Conservation (phyloP, 2,113 vertebrate genomes). For the Lamprotornis superbus region DNA sequence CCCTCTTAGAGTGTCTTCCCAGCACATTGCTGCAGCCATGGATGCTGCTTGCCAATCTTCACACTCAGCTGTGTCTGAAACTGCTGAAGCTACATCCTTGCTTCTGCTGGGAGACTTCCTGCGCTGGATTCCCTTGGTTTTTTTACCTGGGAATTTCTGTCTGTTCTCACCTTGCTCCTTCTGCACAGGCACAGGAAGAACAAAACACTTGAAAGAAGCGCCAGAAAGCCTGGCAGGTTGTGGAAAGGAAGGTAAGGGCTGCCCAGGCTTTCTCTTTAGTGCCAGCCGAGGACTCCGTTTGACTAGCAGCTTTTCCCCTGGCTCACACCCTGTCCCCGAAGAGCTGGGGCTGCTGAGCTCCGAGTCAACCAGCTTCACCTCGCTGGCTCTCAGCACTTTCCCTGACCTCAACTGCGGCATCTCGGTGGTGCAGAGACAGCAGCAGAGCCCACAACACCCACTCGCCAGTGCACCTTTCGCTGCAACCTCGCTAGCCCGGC, state of each 20-base stretch:
- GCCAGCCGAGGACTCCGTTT: neutral
- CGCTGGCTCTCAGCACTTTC: neutral
- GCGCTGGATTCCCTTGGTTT: accelerated
- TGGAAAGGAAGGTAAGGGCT: neutral
- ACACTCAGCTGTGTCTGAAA: neutral
- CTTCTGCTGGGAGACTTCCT: neutral
- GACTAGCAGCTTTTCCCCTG: no score
- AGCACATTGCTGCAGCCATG: accelerated
- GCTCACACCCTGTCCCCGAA: accelerated
- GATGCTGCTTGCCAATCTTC: neutral
- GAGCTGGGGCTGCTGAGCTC: neutral
- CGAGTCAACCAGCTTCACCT: neutral
- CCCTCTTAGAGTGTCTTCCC: neutral
- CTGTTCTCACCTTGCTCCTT: neutral
- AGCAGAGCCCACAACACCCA: neutral
- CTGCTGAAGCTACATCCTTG: neutral
- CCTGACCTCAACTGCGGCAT: conserved; percentile 34
- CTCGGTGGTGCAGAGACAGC: neutral
- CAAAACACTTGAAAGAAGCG: accelerated
- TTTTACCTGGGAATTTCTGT: neutral
- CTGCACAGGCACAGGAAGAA: neutral
- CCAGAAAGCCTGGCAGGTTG: neutral
- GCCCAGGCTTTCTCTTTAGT: neutral
- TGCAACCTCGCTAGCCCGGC: neutral
- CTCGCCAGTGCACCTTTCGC: neutral